phyloP scores from a whole-genome alignment of 1,140 invertebrate genomes.

The Saxidomus purpurata region DNA sequence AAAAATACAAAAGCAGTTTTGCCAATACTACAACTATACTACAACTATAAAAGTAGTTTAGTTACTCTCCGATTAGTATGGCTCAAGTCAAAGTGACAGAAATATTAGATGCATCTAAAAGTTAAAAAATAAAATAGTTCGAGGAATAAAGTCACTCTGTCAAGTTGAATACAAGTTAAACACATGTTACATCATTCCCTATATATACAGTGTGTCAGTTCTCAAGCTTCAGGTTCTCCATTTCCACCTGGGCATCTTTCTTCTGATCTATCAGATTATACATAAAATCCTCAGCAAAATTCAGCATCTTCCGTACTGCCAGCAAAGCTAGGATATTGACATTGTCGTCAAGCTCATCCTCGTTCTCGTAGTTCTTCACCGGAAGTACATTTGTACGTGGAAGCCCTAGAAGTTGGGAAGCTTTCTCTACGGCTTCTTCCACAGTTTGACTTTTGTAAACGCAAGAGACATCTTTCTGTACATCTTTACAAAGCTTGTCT shows the following conservation, averaged over 20 bases:
- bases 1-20: too few relatives aligned
- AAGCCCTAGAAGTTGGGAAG: constrained; percentile 45
- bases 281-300: constrained; percentile 56
- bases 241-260: background rate
- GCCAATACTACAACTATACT: too few relatives aligned
- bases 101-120: too few relatives aligned
- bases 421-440: constrained; percentile 23
- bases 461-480: background rate
- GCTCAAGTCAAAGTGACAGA: too few relatives aligned
- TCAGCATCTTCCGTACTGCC: constrained; percentile 27
- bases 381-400: constrained; percentile 44
- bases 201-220: background rate
- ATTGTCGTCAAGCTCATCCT: constrained; percentile 30
- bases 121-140: too few relatives aligned
- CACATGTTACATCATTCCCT: too few relatives aligned
- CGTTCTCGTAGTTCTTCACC: constrained; percentile 58
- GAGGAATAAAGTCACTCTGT: too few relatives aligned
- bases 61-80: too few relatives aligned
- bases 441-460: constrained; percentile 21
- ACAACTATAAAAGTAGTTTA: too few relatives aligned
- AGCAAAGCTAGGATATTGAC: constrained; percentile 35
- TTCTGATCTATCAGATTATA: background rate
- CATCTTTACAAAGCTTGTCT: constrained; percentile 18
- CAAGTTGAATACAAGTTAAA: too few relatives aligned
- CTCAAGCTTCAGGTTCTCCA: background rate